Evolutionary conservation across 2,888 invertebrate species (phyloP), one percentile per base, ranked within the genome.

Genomic region (Noctua fimbriata): DNA sequence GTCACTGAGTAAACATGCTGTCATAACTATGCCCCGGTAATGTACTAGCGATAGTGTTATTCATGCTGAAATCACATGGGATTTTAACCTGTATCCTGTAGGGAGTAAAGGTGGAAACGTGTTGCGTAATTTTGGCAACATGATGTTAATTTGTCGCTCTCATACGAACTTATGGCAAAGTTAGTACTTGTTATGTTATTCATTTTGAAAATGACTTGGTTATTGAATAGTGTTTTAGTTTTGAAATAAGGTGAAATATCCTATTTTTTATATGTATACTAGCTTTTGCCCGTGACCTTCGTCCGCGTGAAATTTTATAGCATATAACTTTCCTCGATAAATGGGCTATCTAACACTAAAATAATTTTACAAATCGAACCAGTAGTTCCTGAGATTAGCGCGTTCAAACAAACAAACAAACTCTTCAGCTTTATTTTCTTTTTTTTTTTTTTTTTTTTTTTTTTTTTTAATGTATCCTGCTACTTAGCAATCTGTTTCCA

Each of bases 1-100:
- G 84, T 88, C 86, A 78, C 78, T 79, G 65, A 69, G 84, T 79
- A 89, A 89, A 89, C 82, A 89, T 76, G 78, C 66, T 79, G 89
- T 84, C 86, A 84, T 49, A 82, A 89, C 83, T 89, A 83, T 75
- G 82, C 52, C 69, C 67, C 58, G 6, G 71, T 72, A 78, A 83
- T 74, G 73, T 85, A 67, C 76, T 70, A 28, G 63, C 74, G 75
- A 83, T 77, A 77, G 77, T 76, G 16, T 73, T 84, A 82, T 77
- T 84, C 55, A 71, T 66, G 36, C 18, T 44, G 1, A 24, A 67
- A 36, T n/a, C n/a, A 58, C 76, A 76, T 47, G 1, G 69, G 6
- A 88, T 60, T 89, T 70, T 58, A n/a, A 47, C 9, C 65, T 14
- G 9, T 81, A 83, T 67, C 0, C 1, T 2, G 0, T 28, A 14